Conservation (phyloP, 2,113 vertebrate genomes). For the Mus pahari region DNA sequence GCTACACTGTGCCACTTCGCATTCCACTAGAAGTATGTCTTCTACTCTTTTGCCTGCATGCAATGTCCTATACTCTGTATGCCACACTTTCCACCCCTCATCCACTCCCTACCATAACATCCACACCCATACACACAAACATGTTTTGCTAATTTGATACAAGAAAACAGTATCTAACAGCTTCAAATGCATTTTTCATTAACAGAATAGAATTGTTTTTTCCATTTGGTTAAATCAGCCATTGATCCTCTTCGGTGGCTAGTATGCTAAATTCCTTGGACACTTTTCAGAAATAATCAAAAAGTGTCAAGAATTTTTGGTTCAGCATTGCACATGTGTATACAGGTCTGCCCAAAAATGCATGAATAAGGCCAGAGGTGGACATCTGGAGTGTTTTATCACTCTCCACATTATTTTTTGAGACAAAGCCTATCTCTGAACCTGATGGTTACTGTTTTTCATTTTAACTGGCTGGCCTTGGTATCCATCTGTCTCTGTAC, state of each 20-base stretch:
- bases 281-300: constrained; percentile 47
- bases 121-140: not conserved
- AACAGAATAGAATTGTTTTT: constrained; percentile 40
- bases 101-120: not conserved
- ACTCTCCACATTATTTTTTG: not conserved
- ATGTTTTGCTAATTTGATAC: not conserved
- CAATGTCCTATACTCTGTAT: not conserved
- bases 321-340: not conserved
- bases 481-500: not conserved
- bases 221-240: constrained; percentile 49
- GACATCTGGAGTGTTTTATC: not conserved
- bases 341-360: not conserved
- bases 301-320: constrained; percentile 28
- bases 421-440: not conserved
- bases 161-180: constrained; percentile 19
- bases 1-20: not conserved
- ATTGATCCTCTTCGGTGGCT: not conserved
- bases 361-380: not conserved
- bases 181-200: constrained; percentile 53
- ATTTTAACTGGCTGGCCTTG: not conserved
- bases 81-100: not conserved
- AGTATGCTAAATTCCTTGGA: constrained; percentile 52
- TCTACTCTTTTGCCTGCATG: not conserved
- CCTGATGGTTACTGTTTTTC: not conserved
- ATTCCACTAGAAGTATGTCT: not conserved